Conservation (phyloP, 1,140 invertebrate species). For the Caerostris extrusa region DNA sequence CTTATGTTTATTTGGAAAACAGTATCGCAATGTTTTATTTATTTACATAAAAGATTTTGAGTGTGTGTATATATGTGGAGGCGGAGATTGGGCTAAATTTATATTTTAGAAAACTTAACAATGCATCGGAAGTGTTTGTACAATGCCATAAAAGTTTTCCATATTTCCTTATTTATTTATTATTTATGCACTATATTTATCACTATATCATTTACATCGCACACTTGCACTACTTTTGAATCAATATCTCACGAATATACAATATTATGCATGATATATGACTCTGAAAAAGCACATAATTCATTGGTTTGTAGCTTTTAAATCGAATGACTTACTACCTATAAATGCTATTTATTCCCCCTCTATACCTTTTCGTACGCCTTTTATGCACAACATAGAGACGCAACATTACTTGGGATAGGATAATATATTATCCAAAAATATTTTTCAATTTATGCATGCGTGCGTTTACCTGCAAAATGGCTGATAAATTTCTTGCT, state of each 20-base stretch:
- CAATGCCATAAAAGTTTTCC: no score
- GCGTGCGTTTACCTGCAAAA: background rate
- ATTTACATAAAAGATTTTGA: no score
- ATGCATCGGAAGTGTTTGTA: no score
- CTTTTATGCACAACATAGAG: background rate
- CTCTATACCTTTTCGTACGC: background rate
- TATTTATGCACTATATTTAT: background rate
- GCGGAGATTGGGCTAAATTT: no score
- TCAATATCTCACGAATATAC: background rate
- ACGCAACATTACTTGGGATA: background rate
- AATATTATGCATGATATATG: background rate
- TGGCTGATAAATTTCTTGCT: background rate
- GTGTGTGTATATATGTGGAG: no score
- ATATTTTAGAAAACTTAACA: no score
- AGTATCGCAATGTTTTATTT: no score
- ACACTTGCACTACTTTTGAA: background rate
- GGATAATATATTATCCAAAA: constrained; percentile 44
- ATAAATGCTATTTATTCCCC: background rate
- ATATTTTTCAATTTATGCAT: constrained; percentile 55
- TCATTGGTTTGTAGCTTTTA: background rate
- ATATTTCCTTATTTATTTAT: no score
- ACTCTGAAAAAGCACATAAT: background rate
- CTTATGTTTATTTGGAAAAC: no score
- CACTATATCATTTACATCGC: background rate
- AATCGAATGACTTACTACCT: background rate